Evolutionary conservation across 2,888 invertebrate genomes (phyloP).

Genomic region (Blastobasis adustella): DNA sequence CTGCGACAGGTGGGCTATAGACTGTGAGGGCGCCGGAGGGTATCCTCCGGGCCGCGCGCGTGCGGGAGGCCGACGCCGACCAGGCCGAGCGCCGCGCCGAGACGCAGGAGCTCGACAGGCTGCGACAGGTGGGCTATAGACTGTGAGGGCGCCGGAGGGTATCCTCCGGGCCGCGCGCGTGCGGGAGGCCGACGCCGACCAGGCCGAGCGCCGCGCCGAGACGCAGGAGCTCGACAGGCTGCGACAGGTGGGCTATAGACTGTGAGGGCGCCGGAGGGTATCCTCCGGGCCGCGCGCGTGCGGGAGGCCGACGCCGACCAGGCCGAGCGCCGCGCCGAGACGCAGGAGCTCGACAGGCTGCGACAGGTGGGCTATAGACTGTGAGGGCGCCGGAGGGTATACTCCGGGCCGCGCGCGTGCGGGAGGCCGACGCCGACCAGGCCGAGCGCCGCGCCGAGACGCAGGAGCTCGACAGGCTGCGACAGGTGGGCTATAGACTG

Average conservation of each 20-base stretch:
- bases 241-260: conserved; percentile 11
- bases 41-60: conserved; percentile 91
- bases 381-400: no score
- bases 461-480: conserved; percentile 89
- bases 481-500: conserved; percentile 5
- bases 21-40: no score
- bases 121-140: conserved; percentile 40
- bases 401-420: conserved; percentile 94
- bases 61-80: conserved; percentile 95
- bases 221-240: conserved; percentile 91
- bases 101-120: conserved; percentile 89
- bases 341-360: conserved; percentile 90
- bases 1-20: conserved; percentile 53
- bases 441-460: conserved; percentile 92
- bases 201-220: conserved; percentile 90
- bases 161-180: no score
- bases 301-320: conserved; percentile 95
- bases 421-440: conserved; percentile 94
- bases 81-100: conserved; percentile 91
- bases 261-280: no score
- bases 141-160: no score
- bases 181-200: conserved; percentile 94
- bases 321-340: conserved; percentile 91
- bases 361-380: conserved; percentile 10
- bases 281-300: no score